Base-by-base conservation (phyloP, 1,140 invertebrate species). In the Hyles euphorbiae region DNA sequence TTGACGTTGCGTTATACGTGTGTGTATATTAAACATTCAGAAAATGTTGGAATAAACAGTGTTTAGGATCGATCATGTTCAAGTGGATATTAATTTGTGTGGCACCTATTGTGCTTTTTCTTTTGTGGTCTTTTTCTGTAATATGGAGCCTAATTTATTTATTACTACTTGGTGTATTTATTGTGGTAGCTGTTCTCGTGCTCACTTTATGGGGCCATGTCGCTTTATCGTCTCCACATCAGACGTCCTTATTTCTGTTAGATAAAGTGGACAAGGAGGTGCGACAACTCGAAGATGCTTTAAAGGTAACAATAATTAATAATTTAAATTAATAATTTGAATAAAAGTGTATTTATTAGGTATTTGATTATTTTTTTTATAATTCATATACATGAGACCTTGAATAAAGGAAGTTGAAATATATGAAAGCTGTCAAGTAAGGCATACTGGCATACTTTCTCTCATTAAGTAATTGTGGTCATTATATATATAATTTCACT, bases 181-280 rank as follows among this genome's bases (percentile, higher is more conserved):
- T 85, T 34, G 49, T 76, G 48, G 56, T 74, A 66, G 60, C 61
- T 45, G 67, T 80, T 53, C 79, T 88, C 61, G 60, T 69, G 12
- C 72, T 88, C 53, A 83, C 82, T 5, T 65, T 86, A 58, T 88
- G 84, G 85, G 80, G 85, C 22, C 87, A 90, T 76, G 72, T 89
- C 32, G 75, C 87, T 32, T 63, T 90, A 10, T 90, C 88, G 5
- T 89, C 88, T 53, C 84, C 87, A 33, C 83, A 90, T 61, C 87
- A 89, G 74, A 88, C 83, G 4, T 78, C 83, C 3, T 44, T 86
- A 11, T 87, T 82, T 68, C 65, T 90, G 50, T 51, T 89, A 49
- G 87, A 90, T 61, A 88, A 77, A 61, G 68, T 85, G 40, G 88
- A 90, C 64, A 90, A 87, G 72, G 78, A 88, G 65, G 61, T 81